Conservation (phyloP, 2,113 vertebrate species). For the Phodopus roborovskii region DNA sequence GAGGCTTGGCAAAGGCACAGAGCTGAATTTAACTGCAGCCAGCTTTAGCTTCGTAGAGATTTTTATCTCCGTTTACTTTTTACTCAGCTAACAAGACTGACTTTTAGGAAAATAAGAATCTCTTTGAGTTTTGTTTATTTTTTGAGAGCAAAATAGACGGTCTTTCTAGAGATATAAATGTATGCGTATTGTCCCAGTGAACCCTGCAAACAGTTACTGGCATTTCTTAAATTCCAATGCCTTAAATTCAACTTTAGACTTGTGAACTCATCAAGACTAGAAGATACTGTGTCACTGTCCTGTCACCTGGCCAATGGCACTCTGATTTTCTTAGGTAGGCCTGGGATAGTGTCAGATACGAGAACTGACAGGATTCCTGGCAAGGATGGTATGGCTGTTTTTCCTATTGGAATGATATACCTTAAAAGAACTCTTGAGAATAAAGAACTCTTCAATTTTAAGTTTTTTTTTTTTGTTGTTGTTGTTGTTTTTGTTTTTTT, state of each 20-base stretch:
- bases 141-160: neutral
- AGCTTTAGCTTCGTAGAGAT: neutral
- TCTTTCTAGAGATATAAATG: neutral
- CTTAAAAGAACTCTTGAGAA: neutral
- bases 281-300: neutral
- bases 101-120: neutral
- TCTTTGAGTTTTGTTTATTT: neutral
- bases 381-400: neutral
- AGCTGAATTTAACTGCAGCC: neutral
- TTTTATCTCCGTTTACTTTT: neutral
- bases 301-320: neutral
- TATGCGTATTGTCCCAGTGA: rapidly evolving
- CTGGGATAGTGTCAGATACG: neutral
- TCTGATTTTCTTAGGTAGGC: neutral
- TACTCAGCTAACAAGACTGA: neutral
- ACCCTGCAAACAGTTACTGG: neutral
- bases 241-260: neutral
- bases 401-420: rapidly evolving
- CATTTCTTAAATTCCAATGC: neutral
- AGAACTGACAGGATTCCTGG: neutral
- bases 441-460: neutral
- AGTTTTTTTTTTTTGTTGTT: too few relatives aligned
- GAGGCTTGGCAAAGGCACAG: neutral
- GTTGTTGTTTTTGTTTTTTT: neutral
- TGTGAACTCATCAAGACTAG: neutral